Base-by-base conservation (phyloP, 2,113 vertebrate species). In the Tetrao urogallus region DNA sequence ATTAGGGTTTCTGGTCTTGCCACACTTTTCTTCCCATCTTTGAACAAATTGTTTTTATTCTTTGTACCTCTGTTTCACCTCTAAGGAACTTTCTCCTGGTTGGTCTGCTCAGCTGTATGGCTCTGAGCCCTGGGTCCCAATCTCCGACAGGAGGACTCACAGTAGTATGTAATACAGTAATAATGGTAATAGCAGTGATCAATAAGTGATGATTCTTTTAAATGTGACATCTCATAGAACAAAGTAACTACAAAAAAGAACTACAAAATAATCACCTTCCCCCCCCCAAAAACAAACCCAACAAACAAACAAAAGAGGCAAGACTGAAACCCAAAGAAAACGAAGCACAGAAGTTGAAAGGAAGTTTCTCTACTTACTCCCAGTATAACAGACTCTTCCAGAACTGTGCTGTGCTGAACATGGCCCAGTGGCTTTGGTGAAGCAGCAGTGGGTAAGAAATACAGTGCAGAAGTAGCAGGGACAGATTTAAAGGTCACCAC, bases 391-490 rank as follows among this genome's bases (percentile, higher is more conserved):
- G 25, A 11, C 50, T 82, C 47, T 71, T 94, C 89, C 79, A 77
- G 71, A 74, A 71, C 17, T 80, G 64, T 88, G 60, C 47, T 86
- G 60, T 60, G 60, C 60, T 0, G 1, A 87, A 58, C 0, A n/a
- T 38, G 10, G 32, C 84, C 52, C 60, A 70, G 77, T 73, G 45
- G 16, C 79, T 90, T 83, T 61, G 57, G 11, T 84, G 84, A 69
- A 94, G 79, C 34, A 47, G 57, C 72, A 88, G 47, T 0, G 64
- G 48, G 19, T 83, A 77, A 90, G 83, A 89, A 87, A 67, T 50
- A 89, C 82, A 77, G 82, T 95, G 93, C 89, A 94, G 91, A 94
- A 88, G 47, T 90, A 96, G 89, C 87, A 96, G 89, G 67, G 95
- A 82, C 84, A 88, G 56, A 82, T 71, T 93, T 92, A 94, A 96